A percentile compares a stretch with the other conserved stretches of the same genome.
phyloP scores from a whole-genome alignment of 1,140 invertebrate genomes.

The Cherax quadricarinatus region DNA sequence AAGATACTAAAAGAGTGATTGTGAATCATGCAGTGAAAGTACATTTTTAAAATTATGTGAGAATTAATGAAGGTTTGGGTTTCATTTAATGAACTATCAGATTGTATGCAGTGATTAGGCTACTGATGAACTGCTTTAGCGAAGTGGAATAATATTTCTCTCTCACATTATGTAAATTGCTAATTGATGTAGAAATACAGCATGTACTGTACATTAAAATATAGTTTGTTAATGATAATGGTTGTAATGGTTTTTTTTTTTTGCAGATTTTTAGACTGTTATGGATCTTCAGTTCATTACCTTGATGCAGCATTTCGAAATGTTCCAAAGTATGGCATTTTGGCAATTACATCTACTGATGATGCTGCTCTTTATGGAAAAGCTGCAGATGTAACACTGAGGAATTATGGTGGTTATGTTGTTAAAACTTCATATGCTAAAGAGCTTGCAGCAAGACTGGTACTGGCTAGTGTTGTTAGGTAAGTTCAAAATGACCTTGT shows the following conservation, averaged over 20 bases:
- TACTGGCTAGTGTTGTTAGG: slow-evolving; percentile 76
- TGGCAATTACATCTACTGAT: slow-evolving; percentile 76
- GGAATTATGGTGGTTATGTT: slow-evolving; percentile 76
- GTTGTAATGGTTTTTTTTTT: neutral
- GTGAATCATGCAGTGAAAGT: too few relatives aligned
- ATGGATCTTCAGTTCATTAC: slow-evolving; percentile 74
- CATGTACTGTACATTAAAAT: too few relatives aligned
- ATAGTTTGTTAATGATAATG: too few relatives aligned
- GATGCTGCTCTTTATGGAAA: slow-evolving; percentile 76
- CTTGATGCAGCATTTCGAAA: slow-evolving; percentile 76
- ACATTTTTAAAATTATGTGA: too few relatives aligned
- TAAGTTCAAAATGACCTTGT: slow-evolving; percentile 52
- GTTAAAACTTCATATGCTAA: slow-evolving; percentile 76
- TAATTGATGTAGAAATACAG: too few relatives aligned
- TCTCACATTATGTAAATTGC: too few relatives aligned
- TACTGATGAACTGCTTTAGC: too few relatives aligned
- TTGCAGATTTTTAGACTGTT: slow-evolving; percentile 76
- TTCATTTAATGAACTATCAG: too few relatives aligned
- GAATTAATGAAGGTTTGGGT: too few relatives aligned
- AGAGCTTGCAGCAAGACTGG: slow-evolving; percentile 76
- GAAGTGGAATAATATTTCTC: too few relatives aligned
- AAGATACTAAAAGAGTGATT: too few relatives aligned
- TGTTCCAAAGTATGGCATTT: slow-evolving; percentile 75
- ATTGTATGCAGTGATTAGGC: too few relatives aligned
- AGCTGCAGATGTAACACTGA: slow-evolving; percentile 75